phyloP scores from a whole-genome alignment of 1,140 invertebrate species.

The Dreissena polymorpha region DNA sequence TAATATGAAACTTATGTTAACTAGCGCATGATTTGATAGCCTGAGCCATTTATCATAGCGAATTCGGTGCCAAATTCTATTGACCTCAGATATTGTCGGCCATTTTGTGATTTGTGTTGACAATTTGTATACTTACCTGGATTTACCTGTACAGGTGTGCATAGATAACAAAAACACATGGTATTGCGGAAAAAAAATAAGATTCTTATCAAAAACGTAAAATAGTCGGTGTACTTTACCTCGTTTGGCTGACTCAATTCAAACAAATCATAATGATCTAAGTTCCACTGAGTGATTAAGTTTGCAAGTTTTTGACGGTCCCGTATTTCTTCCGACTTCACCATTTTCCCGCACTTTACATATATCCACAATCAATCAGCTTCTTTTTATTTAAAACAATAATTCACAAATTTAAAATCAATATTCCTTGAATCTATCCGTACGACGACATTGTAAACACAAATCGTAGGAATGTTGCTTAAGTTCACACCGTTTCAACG shows the following conservation, averaged over 20 bases:
- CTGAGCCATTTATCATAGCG: too few relatives aligned
- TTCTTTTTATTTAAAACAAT: too few relatives aligned
- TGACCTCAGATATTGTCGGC: slow-evolving; percentile 55
- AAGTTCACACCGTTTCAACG: slow-evolving; percentile 55
- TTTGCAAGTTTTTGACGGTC: slow-evolving; percentile 68
- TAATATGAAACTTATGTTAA: too few relatives aligned
- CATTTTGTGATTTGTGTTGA: slow-evolving; percentile 63
- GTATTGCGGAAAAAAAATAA: neutral
- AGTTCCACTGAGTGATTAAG: slow-evolving; percentile 92
- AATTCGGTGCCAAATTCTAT: neutral
- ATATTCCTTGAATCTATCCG: too few relatives aligned
- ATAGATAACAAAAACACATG: neutral
- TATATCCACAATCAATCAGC: neutral
- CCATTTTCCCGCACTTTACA: slow-evolving; percentile 23
- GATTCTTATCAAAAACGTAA: neutral
- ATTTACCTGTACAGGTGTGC: slow-evolving; percentile 45
- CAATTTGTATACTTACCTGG: slow-evolving; percentile 55
- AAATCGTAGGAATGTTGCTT: slow-evolving; percentile 25
- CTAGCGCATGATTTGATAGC: too few relatives aligned
- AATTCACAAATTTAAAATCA: too few relatives aligned
- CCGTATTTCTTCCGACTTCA: slow-evolving; percentile 45
- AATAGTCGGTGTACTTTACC: slow-evolving; percentile 81
- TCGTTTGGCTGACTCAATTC: slow-evolving; percentile 98
- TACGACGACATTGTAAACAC: slow-evolving; percentile 35
- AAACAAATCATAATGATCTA: slow-evolving; percentile 98